A percentile compares a stretch with the other conserved stretches of the same genome.
Conservation (phyloP, 2,888 invertebrate genomes). For the Tuta absoluta region DNA sequence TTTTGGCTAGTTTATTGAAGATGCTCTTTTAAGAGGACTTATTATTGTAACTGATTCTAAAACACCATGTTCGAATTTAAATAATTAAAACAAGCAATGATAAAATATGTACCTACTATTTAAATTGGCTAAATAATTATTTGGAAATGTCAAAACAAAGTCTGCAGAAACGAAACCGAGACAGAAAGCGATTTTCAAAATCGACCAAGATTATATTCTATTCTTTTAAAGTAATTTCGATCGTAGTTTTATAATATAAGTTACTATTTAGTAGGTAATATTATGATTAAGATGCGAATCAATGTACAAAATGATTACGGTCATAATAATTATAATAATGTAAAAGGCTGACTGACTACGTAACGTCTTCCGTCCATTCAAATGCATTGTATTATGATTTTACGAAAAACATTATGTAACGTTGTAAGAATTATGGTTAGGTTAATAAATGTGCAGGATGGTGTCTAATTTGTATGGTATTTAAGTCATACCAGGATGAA, state of each 20-base stretch:
- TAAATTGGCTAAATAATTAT: background rate
- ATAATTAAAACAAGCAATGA: background rate
- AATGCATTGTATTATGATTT: constrained; percentile 12
- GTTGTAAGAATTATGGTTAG: constrained; percentile 22
- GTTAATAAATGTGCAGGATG: constrained; percentile 27
- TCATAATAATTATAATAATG: constrained; percentile 31
- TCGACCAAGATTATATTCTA: background rate
- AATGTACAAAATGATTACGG: constrained; percentile 33
- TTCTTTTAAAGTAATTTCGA: background rate
- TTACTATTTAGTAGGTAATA: background rate
- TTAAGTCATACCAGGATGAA: too few relatives aligned
- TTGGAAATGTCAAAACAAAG: background rate
- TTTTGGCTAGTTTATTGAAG: background rate
- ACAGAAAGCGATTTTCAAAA: background rate
- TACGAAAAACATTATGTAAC: constrained; percentile 2
- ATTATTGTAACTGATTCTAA: background rate
- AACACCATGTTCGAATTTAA: background rate
- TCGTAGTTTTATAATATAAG: background rate
- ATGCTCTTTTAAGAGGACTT: background rate
- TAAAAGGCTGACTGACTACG: constrained; percentile 39
- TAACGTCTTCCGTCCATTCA: constrained; percentile 41
- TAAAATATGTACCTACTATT: background rate
- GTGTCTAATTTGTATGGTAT: constrained; percentile 28
- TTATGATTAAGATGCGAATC: constrained; percentile 23
- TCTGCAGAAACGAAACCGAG: background rate